A percentile compares a stretch with the other conserved stretches of the same genome.
Evolutionary conservation across 1,140 invertebrate genomes (phyloP).

Genomic region (Marisa cornuarietis): DNA sequence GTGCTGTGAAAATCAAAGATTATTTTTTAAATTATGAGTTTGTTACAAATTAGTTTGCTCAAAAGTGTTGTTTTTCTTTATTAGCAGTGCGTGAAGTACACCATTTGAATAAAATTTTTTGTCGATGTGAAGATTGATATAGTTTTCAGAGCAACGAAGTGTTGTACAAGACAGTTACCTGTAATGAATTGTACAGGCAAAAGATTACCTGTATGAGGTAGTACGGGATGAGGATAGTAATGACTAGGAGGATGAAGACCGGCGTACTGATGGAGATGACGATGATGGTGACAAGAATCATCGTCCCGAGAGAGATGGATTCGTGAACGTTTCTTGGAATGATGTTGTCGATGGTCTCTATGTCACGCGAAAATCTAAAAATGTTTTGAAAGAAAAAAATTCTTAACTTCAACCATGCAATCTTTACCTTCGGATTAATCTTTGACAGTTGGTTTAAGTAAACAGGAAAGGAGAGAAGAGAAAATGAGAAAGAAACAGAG

Average conservation of each 20-base stretch:
- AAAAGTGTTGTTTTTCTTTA: too few relatives aligned
- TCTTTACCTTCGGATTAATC: background rate
- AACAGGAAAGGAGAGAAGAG: background rate
- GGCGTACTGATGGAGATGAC: constrained; percentile 51
- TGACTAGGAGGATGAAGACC: constrained; percentile 54
- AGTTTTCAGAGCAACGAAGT: too few relatives aligned
- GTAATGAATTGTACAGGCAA: background rate
- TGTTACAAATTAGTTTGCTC: too few relatives aligned
- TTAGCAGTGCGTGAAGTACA: too few relatives aligned
- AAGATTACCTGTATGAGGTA: constrained; percentile 67
- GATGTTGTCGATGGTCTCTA: constrained; percentile 70
- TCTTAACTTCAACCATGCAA: background rate
- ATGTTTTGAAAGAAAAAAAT: constrained; percentile 48
- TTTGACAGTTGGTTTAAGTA: too few relatives aligned
- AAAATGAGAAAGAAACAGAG: background rate
- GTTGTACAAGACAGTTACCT: background rate
- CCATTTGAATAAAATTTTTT: too few relatives aligned
- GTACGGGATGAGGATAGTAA: constrained; percentile 72
- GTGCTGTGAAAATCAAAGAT: too few relatives aligned
- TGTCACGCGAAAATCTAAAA: constrained; percentile 72
- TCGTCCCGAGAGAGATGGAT: constrained; percentile 40
- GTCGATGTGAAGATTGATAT: too few relatives aligned
- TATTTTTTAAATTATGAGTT: too few relatives aligned
- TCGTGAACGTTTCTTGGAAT: constrained; percentile 67
- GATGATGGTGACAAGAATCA: constrained; percentile 40